Evolutionary conservation across 2,888 invertebrate genomes (phyloP).

Genomic region (Oxycera nigricornis): DNA sequence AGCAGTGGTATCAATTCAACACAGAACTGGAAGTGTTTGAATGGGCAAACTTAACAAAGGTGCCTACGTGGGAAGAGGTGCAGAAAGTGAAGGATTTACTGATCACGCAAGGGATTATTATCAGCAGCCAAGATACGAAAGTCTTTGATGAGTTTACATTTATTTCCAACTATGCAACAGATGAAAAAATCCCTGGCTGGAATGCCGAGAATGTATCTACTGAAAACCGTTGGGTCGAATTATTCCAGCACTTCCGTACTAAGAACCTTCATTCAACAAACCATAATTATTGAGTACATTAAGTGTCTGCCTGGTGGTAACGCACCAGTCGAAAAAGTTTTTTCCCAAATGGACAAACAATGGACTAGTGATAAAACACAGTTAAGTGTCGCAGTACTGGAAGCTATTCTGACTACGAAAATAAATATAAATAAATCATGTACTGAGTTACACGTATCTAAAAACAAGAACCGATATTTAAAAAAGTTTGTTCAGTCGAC

Average conservation of each 20-base stretch:
- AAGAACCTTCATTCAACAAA: conserved; percentile 28
- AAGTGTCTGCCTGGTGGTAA: conserved; percentile 28
- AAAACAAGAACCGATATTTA: not conserved
- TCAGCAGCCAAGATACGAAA: conserved; percentile 33
- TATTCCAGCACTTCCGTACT: conserved; percentile 13
- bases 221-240: conserved; percentile 13
- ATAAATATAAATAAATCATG: not conserved
- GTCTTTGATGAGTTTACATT: conserved; percentile 25
- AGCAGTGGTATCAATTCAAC: conserved; percentile 9
- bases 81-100: no score
- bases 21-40: conserved; percentile 11
- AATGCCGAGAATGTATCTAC: not conserved
- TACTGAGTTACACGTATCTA: not conserved
- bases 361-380: conserved; percentile 41
- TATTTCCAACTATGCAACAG: conserved; percentile 3
- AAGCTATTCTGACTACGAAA: conserved; percentile 4
- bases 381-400: conserved; percentile 15
- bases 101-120: conserved; percentile 32
- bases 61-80: conserved; percentile 14
- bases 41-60: conserved; percentile 16
- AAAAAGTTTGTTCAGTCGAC: not conserved
- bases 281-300: conserved; percentile 25
- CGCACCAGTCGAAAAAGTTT: conserved; percentile 35
- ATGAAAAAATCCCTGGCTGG: conserved; percentile 1
- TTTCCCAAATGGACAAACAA: conserved; percentile 35